Conservation (phyloP, 2,113 vertebrate species). For the Gallinago undulata region DNA sequence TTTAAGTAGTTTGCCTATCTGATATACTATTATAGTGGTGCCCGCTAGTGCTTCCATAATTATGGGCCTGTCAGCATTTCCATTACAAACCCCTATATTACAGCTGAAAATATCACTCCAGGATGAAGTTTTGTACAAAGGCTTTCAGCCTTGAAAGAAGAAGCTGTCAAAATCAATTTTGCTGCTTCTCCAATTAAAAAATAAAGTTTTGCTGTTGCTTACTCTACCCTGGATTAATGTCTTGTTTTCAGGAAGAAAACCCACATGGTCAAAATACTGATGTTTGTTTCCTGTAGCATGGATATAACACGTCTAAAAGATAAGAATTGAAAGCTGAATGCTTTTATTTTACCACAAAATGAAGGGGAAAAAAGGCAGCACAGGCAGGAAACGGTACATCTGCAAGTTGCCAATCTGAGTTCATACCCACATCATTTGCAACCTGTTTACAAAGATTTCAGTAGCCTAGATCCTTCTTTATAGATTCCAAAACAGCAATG, state of each 20-base stretch:
- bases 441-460: background rate
- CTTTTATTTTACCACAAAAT: slow-evolving; percentile 11
- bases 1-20: slow-evolving; percentile 48
- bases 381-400: background rate
- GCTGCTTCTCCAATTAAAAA: slow-evolving; percentile 7
- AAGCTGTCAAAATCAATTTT: slow-evolving; percentile 33
- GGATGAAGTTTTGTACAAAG: slow-evolving; percentile 44
- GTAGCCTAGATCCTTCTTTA: background rate
- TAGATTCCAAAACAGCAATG: background rate
- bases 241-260: background rate
- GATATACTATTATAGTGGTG: slow-evolving; percentile 53
- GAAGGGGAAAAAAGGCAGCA: background rate
- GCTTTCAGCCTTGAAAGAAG: slow-evolving; percentile 19
- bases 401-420: background rate
- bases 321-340: background rate
- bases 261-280: background rate
- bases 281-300: slow-evolving; percentile 19
- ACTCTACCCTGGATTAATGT: background rate
- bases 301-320: background rate
- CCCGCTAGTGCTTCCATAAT: slow-evolving; percentile 46
- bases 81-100: slow-evolving; percentile 49
- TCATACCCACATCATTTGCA: background rate
- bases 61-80: slow-evolving; percentile 22
- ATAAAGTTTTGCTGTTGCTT: slow-evolving; percentile 2
- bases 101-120: slow-evolving; percentile 60